phyloP scores from a whole-genome alignment of 2,797 vertebrate species.

The Hemitrygon akajei region DNA sequence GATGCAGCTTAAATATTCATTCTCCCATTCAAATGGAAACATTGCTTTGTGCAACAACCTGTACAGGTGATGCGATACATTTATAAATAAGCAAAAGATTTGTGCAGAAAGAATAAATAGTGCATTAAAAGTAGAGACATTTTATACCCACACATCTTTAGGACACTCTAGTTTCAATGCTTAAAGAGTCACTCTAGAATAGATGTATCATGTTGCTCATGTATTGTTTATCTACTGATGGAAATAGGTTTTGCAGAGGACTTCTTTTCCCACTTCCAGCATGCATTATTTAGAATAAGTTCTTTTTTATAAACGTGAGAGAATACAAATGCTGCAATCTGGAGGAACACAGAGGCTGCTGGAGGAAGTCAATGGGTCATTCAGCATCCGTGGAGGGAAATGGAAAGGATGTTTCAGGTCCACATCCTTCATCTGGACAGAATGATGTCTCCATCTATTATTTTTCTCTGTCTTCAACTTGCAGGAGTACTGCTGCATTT shows the following conservation, averaged over 20 bases:
- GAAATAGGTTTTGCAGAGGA: not conserved
- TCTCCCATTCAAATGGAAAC: not conserved
- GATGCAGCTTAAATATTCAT: slow-evolving; percentile 8
- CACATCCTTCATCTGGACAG: too few relatives aligned
- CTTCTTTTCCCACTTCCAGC: not conserved
- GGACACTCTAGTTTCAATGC: not conserved
- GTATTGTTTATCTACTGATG: not conserved
- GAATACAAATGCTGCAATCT: not conserved
- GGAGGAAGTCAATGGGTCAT: too few relatives aligned
- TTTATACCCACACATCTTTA: not conserved
- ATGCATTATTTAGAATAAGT: not conserved
- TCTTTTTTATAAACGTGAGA: not conserved
- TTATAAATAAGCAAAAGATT: not conserved
- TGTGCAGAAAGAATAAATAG: not conserved
- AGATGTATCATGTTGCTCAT: not conserved
- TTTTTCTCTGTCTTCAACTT: too few relatives aligned
- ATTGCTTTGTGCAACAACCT: not conserved
- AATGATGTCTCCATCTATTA: too few relatives aligned
- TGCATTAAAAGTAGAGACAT: not conserved
- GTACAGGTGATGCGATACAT: not conserved
- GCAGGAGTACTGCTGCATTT: too few relatives aligned
- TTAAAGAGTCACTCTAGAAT: not conserved
- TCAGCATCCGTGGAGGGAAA: too few relatives aligned
- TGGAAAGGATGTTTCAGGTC: too few relatives aligned
- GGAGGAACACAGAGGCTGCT: too few relatives aligned